These are phyloP conservation scores for Mus minutoides DNA, from an alignment of 2,797 vertebrate genomes.

Conservation along the genomic window DNA sequence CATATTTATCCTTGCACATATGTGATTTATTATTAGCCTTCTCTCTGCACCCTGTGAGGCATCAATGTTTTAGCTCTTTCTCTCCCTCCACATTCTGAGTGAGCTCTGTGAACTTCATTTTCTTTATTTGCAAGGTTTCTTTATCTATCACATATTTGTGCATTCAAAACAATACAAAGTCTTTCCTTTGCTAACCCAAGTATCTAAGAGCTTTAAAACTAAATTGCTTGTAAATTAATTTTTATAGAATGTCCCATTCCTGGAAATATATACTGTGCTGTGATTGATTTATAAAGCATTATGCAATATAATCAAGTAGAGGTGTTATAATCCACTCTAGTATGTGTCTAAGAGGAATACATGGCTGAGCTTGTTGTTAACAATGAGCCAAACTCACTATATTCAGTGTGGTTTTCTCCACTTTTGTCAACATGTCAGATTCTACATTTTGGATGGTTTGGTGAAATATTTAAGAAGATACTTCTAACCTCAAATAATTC, in stretches of 20 bases:
- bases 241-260: background rate
- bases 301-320: background rate
- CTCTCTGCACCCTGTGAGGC: background rate
- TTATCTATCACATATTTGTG: background rate
- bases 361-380: slow-evolving; percentile 71
- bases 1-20: background rate
- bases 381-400: slow-evolving; percentile 80
- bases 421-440: slow-evolving; percentile 77
- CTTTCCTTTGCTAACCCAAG: background rate
- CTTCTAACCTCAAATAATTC: slow-evolving; percentile 73
- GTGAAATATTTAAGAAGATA: slow-evolving; percentile 70
- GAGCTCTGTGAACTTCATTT: background rate
- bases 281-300: slow-evolving; percentile 22
- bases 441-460: slow-evolving; percentile 79
- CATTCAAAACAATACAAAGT: slow-evolving; percentile 9
- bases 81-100: background rate
- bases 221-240: background rate
- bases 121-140: background rate
- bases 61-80: too few relatives aligned
- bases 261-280: background rate
- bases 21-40: background rate
- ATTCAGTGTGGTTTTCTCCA: slow-evolving; percentile 70
- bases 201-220: background rate
- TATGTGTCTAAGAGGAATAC: slow-evolving; percentile 67
- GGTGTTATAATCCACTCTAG: slow-evolving; percentile 71